These are phyloP conservation scores for Tetraodon nigroviridis DNA, from an alignment of 2,113 vertebrate genomes.

Conservation along the genomic window DNA sequence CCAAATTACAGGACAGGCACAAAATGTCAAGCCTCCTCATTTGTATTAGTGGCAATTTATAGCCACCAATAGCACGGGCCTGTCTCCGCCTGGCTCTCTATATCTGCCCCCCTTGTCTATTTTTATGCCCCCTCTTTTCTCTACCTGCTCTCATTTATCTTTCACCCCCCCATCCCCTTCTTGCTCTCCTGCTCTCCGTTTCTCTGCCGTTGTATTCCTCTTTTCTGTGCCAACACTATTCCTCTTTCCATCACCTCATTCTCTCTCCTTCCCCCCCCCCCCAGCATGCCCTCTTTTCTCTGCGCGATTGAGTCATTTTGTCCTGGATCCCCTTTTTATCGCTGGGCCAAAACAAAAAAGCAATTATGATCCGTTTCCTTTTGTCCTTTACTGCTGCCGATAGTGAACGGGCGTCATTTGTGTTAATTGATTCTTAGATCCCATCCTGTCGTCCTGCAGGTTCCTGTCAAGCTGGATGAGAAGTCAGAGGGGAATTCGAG, in stretches of 20 bases:
- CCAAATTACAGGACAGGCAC: slow-evolving; percentile 71
- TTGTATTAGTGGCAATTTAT: slow-evolving; percentile 72
- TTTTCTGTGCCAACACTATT: slow-evolving; percentile 64
- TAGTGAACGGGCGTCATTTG: slow-evolving; percentile 32
- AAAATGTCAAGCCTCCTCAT: slow-evolving; percentile 71
- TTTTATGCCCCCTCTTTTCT: slow-evolving; percentile 70
- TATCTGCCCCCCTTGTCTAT: slow-evolving; percentile 67
- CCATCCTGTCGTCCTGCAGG: slow-evolving; percentile 59
- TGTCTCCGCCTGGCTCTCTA: slow-evolving; percentile 57
- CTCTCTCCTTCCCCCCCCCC: slow-evolving; percentile 23
- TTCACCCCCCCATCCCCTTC: slow-evolving; percentile 59
- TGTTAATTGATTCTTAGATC: slow-evolving; percentile 27
- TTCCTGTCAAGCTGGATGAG: slow-evolving; percentile 62
- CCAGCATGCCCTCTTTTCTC: slow-evolving; percentile 56
- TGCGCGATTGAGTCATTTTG: slow-evolving; percentile 59
- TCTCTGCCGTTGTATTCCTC: slow-evolving; percentile 63
- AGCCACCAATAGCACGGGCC: slow-evolving; percentile 67
- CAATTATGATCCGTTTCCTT: slow-evolving; percentile 22
- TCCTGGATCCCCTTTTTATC: slow-evolving; percentile 47
- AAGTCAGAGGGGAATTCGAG: slow-evolving; percentile 66
- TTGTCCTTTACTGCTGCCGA: slow-evolving; percentile 26
- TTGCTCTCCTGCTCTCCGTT: slow-evolving; percentile 48
- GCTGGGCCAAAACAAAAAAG: slow-evolving; percentile 42
- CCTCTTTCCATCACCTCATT: slow-evolving; percentile 57
- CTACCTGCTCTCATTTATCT: slow-evolving; percentile 73